These are phyloP conservation scores for Notodonta ziczac DNA, from an alignment of 2,888 invertebrate species.

Conservation along the genomic window DNA sequence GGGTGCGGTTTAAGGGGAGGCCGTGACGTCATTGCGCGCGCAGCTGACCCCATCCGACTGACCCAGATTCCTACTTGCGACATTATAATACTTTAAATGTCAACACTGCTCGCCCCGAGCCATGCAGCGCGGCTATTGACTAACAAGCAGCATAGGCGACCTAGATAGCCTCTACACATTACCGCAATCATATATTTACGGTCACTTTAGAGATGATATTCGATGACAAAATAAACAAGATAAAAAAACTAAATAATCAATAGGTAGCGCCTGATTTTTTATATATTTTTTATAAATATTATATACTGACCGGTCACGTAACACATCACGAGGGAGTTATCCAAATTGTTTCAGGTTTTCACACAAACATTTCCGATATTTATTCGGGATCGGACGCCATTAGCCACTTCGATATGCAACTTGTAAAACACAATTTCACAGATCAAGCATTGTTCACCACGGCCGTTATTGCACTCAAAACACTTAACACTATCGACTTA, in stretches of 20 bases:
- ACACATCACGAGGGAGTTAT: conserved; percentile 60
- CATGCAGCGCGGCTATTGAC: conserved; percentile 57
- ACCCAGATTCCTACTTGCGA: conserved; percentile 74
- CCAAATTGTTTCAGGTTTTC: conserved; percentile 49
- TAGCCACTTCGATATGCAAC: conserved; percentile 56
- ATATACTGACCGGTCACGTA: conserved; percentile 59
- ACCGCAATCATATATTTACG: conserved; percentile 1
- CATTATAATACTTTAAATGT: conserved; percentile 62
- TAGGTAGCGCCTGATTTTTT: conserved; percentile 11
- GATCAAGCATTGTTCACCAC: conserved; percentile 42
- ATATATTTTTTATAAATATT: background rate
- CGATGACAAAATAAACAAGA: background rate
- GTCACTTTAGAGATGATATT: background rate
- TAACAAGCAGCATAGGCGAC: conserved; percentile 51
- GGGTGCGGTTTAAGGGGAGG: conserved; percentile 54
- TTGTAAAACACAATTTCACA: conserved; percentile 60
- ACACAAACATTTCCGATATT: conserved; percentile 67
- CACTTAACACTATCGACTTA: conserved; percentile 48
- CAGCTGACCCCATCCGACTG: conserved; percentile 62
- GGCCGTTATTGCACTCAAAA: conserved; percentile 27
- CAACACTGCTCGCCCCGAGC: conserved; percentile 65
- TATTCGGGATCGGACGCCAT: conserved; percentile 65
- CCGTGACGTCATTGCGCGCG: conserved; percentile 78
- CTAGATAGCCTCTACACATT: conserved; percentile 42
- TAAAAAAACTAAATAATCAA: conserved; percentile 24